Conservation (phyloP, 2,797 vertebrate species). For the Paguma larvata region DNA sequence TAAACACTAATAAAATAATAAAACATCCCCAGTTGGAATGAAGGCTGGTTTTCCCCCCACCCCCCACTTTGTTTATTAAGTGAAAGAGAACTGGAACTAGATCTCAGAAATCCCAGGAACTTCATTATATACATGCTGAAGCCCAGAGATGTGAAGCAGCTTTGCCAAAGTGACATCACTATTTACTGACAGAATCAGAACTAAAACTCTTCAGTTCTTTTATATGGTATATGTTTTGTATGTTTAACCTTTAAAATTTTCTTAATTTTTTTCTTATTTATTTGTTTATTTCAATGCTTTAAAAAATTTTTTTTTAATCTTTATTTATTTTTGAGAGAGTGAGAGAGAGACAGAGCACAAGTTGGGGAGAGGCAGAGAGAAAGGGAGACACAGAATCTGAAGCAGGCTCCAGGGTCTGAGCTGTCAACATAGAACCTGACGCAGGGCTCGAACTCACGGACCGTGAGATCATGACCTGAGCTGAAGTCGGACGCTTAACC, state of each 20-base stretch:
- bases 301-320: too few relatives aligned
- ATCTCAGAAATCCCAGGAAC: not conserved
- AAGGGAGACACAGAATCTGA: too few relatives aligned
- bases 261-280: not conserved
- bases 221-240: constrained; percentile 25
- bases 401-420: too few relatives aligned
- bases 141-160: constrained; percentile 4
- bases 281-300: too few relatives aligned
- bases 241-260: constrained; percentile 38
- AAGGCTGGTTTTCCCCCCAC: too few relatives aligned
- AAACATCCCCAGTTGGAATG: not conserved
- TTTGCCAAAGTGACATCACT: not conserved
- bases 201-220: not conserved
- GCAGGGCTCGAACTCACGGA: too few relatives aligned
- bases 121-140: not conserved
- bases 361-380: too few relatives aligned
- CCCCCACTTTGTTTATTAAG: not conserved
- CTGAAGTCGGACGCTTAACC: too few relatives aligned
- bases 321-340: too few relatives aligned
- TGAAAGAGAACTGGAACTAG: constrained; percentile 3
- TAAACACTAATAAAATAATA: constrained; percentile 49
- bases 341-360: too few relatives aligned
- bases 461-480: too few relatives aligned
- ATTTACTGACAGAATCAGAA: constrained; percentile 3
- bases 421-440: too few relatives aligned